Conservation (phyloP, 2,888 invertebrate species). For the Lepidonotus clava region DNA sequence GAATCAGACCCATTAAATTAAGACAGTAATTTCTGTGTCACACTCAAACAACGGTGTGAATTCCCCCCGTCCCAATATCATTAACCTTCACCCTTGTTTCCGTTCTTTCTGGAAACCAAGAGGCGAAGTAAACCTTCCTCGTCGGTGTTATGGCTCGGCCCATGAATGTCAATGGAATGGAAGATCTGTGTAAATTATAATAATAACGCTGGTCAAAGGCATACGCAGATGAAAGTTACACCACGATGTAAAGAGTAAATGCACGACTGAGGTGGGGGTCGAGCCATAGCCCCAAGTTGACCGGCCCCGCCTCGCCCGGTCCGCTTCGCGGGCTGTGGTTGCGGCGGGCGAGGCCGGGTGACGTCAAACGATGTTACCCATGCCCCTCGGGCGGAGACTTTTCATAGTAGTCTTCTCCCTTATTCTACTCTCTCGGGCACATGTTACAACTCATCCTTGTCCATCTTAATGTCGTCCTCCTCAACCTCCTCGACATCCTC, state of each 20-base stretch:
- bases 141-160: neutral
- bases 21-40: neutral
- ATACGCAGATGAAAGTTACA: neutral
- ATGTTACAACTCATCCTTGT: slow-evolving; percentile 89
- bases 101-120: neutral
- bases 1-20: neutral
- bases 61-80: neutral
- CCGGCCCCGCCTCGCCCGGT: neutral
- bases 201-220: neutral
- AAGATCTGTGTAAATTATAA: slow-evolving; percentile 40
- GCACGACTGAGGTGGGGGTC: slow-evolving; percentile 9
- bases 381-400: neutral
- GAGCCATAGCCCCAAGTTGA: too few relatives aligned
- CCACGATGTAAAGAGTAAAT: neutral
- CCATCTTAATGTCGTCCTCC: slow-evolving; percentile 86
- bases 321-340: neutral
- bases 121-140: neutral
- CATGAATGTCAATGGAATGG: slow-evolving; percentile 46
- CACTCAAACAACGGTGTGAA: too few relatives aligned
- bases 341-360: neutral
- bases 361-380: too few relatives aligned
- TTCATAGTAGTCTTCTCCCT: neutral
- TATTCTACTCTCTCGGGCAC: neutral
- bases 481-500: slow-evolving; percentile 85
- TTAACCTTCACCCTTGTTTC: neutral